Base-by-base conservation (phyloP, 1,140 invertebrate genomes). In the Belonocnema kinseyi region DNA sequence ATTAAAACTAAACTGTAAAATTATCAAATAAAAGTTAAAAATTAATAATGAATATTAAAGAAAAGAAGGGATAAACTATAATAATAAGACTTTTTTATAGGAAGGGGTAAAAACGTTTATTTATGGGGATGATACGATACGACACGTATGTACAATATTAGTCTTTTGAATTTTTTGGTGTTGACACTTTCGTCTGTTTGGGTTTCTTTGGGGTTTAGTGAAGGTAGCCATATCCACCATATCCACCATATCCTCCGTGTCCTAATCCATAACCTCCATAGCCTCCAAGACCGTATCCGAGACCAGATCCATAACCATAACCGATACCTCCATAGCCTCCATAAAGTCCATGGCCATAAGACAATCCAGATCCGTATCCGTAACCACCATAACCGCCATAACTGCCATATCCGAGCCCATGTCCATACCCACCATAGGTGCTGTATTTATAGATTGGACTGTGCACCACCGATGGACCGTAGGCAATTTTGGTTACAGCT, bases 281-380 rank as follows among this genome's bases (percentile, higher is more conserved):
- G 12, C 54, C 53, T 13, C 61, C 72, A 52, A 71, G 70, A 16
- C 75, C 74, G 33, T 58, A 58, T 21, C 56, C 56, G 12, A 21
- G 56, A 46, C n/a, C 26, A 78, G 16, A 16, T 66, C 81, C 78
- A 19, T 84, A 73, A 61, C 81, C 78, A 19, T 84, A 73, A 61
- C 81, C 81, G 56, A 78, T 77, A 26, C 76, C 61, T 14, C 66
- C 73, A 46, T 77, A 74, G n/a, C 78, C 75, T 11, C 61, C 73
- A 71, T 74, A 73, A 10, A 40, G 40, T n/a, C 26, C 26, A 33
- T 16, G 33, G 16, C 19, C 50, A 77, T 52, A 79, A 71, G 51
- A 76, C 33, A 83, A 81, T 1, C 83, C 83, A 11, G 82, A 73
- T 26, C 87, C 83, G 33, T 86, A 76, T 66, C 86, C 85, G 33